A percentile compares a stretch with the other conserved stretches of the same genome.
Conservation (phyloP, 2,888 invertebrate genomes). For the Agrochola lychnidis region DNA sequence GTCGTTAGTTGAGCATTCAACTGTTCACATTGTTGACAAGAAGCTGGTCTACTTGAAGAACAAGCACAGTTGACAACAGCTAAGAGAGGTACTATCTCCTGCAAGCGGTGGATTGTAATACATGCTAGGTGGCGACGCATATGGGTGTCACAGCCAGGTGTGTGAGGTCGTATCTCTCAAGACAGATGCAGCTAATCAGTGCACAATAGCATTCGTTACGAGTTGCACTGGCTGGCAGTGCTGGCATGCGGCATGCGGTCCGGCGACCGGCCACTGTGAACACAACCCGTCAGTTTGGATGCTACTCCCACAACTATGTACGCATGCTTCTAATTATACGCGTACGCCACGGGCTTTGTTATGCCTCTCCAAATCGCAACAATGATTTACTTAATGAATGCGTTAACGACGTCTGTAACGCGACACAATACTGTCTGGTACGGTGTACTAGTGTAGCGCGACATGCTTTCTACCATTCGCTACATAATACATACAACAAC, state of each 20-base stretch:
- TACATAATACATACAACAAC: background rate
- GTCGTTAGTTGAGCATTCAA: background rate
- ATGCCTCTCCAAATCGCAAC: background rate
- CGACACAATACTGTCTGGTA: background rate
- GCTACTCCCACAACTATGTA: background rate
- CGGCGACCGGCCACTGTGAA: background rate
- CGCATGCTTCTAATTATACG: background rate
- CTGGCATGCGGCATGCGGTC: background rate
- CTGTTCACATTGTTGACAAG: background rate
- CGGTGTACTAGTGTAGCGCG: too few relatives aligned
- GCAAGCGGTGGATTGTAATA: background rate
- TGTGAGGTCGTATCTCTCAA: background rate
- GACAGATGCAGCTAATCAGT: slow-evolving; percentile 33
- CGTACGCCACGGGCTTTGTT: background rate
- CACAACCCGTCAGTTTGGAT: too few relatives aligned
- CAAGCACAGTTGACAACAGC: background rate
- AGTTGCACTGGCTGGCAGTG: background rate
- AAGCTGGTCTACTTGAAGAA: background rate
- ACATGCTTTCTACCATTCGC: background rate
- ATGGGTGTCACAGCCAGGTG: background rate
- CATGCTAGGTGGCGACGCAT: background rate
- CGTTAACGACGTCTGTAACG: background rate
- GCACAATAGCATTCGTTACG: slow-evolving; percentile 71
- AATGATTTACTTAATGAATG: background rate
- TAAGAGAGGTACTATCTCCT: background rate